A percentile compares a stretch with the other conserved stretches of the same genome.
Conservation (phyloP, 2,888 invertebrate genomes). For the Diarsia brunnea region DNA sequence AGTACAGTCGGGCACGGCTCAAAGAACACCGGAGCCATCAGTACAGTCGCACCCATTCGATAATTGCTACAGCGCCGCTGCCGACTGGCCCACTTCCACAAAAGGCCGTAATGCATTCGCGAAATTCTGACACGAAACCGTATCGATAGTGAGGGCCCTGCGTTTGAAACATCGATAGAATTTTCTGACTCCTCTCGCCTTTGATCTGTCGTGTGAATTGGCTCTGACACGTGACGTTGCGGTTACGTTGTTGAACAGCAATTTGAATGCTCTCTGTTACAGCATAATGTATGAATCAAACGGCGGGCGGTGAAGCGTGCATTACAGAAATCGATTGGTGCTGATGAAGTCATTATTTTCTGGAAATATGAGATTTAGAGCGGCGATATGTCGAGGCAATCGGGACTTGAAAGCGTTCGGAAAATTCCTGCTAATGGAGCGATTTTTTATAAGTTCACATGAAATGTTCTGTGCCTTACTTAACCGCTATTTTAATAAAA, state of each 20-base stretch:
- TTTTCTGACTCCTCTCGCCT: slow-evolving; percentile 61
- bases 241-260: slow-evolving; percentile 62
- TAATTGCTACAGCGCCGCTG: slow-evolving; percentile 74
- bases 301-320: slow-evolving; percentile 26
- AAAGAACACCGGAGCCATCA: slow-evolving; percentile 67
- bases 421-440: slow-evolving; percentile 62
- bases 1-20: slow-evolving; percentile 72
- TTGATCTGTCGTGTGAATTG: slow-evolving; percentile 62
- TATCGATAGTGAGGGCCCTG: slow-evolving; percentile 69
- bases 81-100: slow-evolving; percentile 75
- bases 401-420: slow-evolving; percentile 54
- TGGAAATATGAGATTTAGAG: slow-evolving; percentile 61
- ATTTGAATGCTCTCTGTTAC: slow-evolving; percentile 65
- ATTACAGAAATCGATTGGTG: slow-evolving; percentile 58
- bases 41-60: slow-evolving; percentile 73
- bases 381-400: slow-evolving; percentile 58
- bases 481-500: slow-evolving; percentile 14
- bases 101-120: slow-evolving; percentile 78
- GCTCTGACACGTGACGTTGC: slow-evolving; percentile 64
- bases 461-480: slow-evolving; percentile 51
- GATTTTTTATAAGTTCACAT: slow-evolving; percentile 55
- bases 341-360: slow-evolving; percentile 60
- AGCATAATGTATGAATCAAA: slow-evolving; percentile 53
- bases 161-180: slow-evolving; percentile 69
- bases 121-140: slow-evolving; percentile 72